phyloP scores from a whole-genome alignment of 2,888 invertebrate species.

The Polyommatus iphigenia region DNA sequence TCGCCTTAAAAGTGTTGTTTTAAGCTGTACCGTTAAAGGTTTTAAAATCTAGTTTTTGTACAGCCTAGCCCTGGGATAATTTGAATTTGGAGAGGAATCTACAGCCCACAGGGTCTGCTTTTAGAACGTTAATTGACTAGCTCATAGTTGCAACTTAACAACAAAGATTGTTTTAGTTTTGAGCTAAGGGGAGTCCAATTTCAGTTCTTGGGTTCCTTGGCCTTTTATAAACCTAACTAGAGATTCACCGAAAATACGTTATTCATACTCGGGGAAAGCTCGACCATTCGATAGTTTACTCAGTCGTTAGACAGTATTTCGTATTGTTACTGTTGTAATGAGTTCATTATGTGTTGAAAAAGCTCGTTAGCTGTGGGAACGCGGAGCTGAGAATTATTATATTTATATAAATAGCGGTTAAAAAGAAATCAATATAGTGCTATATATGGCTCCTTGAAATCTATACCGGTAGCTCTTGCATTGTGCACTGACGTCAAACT shows the following conservation, averaged over 20 bases:
- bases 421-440: background rate
- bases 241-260: background rate
- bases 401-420: background rate
- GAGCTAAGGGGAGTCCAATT: too few species aligned
- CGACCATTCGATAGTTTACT: background rate
- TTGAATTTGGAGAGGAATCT: too few species aligned
- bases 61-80: too few species aligned
- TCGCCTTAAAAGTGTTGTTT: too few species aligned
- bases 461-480: background rate
- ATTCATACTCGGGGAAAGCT: background rate
- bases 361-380: slow-evolving; percentile 16
- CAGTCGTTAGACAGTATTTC: background rate
- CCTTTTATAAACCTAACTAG: too few species aligned
- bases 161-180: too few species aligned
- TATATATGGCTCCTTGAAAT: slow-evolving; percentile 1
- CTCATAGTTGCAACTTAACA: too few species aligned
- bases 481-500: background rate
- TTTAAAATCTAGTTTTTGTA: too few species aligned
- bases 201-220: too few species aligned
- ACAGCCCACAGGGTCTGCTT: too few species aligned
- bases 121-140: too few species aligned
- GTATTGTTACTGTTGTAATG: slow-evolving; percentile 1
- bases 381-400: background rate
- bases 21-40: too few species aligned
- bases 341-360: slow-evolving; percentile 18